These are phyloP conservation scores for Pyrrhosoma nymphula DNA, from an alignment of 2,888 invertebrate species.

Conservation along the genomic window DNA sequence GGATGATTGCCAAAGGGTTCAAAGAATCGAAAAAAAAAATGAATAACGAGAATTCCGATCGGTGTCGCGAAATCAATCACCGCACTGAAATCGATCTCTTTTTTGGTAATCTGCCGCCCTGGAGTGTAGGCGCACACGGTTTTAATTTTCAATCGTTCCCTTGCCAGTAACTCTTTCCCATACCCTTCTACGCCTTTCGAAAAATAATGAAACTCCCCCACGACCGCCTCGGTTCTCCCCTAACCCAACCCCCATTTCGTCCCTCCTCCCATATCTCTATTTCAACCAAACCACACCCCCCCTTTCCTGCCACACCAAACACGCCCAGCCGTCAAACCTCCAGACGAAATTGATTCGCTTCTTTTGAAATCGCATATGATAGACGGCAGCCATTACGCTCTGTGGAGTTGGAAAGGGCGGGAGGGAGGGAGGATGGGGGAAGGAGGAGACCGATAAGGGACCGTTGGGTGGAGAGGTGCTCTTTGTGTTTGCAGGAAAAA, in stretches of 20 bases:
- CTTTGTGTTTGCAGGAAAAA: not conserved
- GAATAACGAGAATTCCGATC: not conserved
- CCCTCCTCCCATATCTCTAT: constrained; percentile 4
- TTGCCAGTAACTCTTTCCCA: not conserved
- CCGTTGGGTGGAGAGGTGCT: not conserved
- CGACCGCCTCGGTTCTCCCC: not conserved
- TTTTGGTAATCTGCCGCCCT: not conserved
- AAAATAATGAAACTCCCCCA: not conserved
- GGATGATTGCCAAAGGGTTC: not conserved
- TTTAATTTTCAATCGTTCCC: not conserved
- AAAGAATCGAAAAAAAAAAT: not conserved
- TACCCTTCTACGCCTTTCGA: not conserved
- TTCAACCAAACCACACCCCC: not conserved
- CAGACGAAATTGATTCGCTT: constrained; percentile 41
- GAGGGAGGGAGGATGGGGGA: no score
- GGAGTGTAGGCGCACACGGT: not conserved
- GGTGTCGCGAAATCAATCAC: not conserved
- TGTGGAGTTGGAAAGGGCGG: no score
- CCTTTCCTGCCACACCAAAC: not conserved
- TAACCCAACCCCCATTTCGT: not conserved
- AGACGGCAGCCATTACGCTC: constrained; percentile 23
- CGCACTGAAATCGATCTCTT: not conserved
- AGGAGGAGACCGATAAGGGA: not conserved
- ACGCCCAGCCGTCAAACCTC: constrained; percentile 21
- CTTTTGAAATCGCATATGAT: constrained; percentile 20